phyloP scores from a whole-genome alignment of 2,888 invertebrate genomes.

The Eremobia ochroleuca region DNA sequence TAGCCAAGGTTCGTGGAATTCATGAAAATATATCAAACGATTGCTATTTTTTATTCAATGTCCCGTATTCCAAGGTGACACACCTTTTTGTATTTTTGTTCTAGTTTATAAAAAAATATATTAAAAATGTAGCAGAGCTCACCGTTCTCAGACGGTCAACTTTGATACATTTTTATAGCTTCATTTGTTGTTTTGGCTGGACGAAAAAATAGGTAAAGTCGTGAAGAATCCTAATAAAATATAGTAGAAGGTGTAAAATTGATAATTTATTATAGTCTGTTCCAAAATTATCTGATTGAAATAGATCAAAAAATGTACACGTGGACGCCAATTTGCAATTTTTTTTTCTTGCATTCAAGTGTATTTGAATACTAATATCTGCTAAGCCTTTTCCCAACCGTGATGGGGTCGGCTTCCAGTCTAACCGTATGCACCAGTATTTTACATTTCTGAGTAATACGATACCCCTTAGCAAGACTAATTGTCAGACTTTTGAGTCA shows the following conservation, averaged over 20 bases:
- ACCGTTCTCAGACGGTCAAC: not conserved
- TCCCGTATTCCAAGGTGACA: conserved; percentile 13
- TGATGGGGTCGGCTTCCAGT: no score
- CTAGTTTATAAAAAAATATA: conserved; percentile 9
- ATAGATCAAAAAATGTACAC: not conserved
- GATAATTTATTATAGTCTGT: not conserved
- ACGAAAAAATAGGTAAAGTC: not conserved
- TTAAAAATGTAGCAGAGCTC: conserved; percentile 2
- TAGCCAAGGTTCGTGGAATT: conserved; percentile 4
- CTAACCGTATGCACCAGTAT: no score
- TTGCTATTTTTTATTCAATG: conserved; percentile 10
- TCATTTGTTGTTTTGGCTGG: conserved; percentile 14
- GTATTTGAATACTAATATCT: no score
- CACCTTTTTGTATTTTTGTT: conserved; percentile 1
- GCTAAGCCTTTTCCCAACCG: no score
- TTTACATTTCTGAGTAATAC: no score
- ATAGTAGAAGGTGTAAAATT: not conserved
- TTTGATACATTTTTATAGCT: conserved; percentile 20
- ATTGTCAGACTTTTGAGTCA: no score
- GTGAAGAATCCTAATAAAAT: not conserved
- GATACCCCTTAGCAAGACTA: no score
- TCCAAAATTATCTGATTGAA: no score
- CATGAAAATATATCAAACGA: not conserved
- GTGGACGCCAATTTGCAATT: no score
- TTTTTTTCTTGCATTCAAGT: no score